Base-by-base conservation (phyloP, 2,888 invertebrate genomes). In the Liopterus haemorrhoidalis region DNA sequence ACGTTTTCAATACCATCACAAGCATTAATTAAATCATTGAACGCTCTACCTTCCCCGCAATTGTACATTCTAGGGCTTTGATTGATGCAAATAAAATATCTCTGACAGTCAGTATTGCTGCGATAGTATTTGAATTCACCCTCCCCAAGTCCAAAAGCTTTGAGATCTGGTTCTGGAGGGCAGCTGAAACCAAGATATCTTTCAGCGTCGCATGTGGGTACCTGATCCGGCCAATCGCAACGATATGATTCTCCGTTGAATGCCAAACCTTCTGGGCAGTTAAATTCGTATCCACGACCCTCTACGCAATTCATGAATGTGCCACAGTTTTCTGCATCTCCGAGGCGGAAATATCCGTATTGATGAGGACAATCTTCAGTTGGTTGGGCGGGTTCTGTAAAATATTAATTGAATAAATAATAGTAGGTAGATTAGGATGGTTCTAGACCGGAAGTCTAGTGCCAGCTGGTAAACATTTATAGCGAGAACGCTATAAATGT, bases 171-270 rank as follows among this genome's bases (percentile, higher is more conserved):
- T 5, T 73, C 70, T n/a, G 72, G 73, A 1, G 90, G 90, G 59
- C 90, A 91, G 9, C 74, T 74, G 72, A 89, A 91, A 6, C 87
- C 85, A 39, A 90, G 73, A 70, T 75, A 85, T 30, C 86, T 80
- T 76, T 87, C 88, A 37, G 83, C 82, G 61, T 90, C 82, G 57
- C 89, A 90, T 44, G 82, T 81, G 3, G 76, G 65, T 0, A 88
- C 89, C 65, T 83, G 78, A 69, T 91, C 91, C 3, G 90, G 87
- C 89, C 89, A 91, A 50, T 91, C 88, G 63, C 91, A 91, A 40
- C 82, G 76, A 61, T 87, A 85, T 6, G 73, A 75, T 8, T 75
- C 76, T 2, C 78, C 71, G 63, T 79, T 83, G 69, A 79, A 88
- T 5, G 89, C 89, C 39, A 91, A 70, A 15, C 90, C 90, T 58